Conservation (phyloP, 2,797 vertebrate genomes). For the Xiphorhynchus erythropygius region DNA sequence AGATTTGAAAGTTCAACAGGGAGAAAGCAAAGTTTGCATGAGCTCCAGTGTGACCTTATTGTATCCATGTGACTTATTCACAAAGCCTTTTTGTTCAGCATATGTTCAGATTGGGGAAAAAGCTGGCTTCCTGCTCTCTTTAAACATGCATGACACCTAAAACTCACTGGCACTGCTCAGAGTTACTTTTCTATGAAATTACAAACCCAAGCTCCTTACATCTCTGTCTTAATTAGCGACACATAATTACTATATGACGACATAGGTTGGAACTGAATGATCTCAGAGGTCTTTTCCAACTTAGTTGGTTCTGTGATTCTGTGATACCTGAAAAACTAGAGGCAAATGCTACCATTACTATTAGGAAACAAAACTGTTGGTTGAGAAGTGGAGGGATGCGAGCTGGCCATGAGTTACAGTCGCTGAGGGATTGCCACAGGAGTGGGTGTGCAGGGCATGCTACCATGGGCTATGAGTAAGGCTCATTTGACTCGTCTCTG, state of each 20-base stretch:
- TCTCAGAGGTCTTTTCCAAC: not conserved
- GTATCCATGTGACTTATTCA: not conserved
- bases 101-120: not conserved
- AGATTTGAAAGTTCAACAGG: not conserved
- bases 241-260: not conserved
- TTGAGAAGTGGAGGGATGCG: not conserved
- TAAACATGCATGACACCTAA: not conserved
- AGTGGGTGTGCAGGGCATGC: rapidly evolving
- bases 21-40: not conserved
- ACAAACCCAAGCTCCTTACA: not conserved
- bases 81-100: not conserved
- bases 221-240: not conserved
- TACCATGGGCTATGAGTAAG: not conserved
- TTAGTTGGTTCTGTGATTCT: not conserved
- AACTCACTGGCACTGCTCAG: not conserved
- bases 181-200: not conserved
- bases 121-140: not conserved
- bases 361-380: not conserved
- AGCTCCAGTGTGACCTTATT: not conserved
- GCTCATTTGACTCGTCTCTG: not conserved
- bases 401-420: not conserved
- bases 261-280: not conserved
- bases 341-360: not conserved
- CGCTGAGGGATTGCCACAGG: not conserved
- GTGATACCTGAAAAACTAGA: not conserved